Evolutionary conservation across 2,113 vertebrate species (phyloP).

Genomic region (Gallinago paraguaiae): DNA sequence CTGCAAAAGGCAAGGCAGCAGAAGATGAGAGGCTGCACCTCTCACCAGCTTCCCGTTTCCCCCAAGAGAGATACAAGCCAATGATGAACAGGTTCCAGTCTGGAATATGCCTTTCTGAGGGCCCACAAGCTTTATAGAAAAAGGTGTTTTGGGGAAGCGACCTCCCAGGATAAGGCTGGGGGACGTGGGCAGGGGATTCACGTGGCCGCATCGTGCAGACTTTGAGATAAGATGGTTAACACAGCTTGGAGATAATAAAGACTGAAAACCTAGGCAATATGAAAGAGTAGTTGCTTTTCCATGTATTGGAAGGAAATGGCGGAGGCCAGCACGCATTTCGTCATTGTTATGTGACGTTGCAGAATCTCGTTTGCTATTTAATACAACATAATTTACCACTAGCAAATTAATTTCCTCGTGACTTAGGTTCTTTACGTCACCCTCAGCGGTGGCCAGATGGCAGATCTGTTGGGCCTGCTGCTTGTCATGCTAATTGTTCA

Average conservation of each 20-base stretch:
- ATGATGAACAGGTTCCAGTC: background rate
- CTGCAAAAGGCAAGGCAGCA: background rate
- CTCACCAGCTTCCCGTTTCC: accelerated
- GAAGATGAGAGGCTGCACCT: background rate
- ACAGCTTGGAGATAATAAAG: background rate
- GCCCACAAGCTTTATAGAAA: background rate
- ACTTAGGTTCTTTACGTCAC: background rate
- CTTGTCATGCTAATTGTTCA: background rate
- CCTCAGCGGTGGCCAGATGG: constrained; percentile 9
- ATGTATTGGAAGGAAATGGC: background rate
- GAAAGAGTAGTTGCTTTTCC: background rate
- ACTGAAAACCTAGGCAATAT: background rate
- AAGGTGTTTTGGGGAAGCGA: background rate
- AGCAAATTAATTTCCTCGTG: background rate
- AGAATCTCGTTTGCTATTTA: background rate
- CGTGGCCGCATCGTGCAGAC: background rate
- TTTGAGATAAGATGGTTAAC: background rate
- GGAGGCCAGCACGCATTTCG: background rate
- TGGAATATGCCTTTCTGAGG: background rate
- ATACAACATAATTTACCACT: background rate
- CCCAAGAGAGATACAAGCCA: background rate
- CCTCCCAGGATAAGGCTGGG: background rate
- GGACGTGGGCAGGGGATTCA: accelerated
- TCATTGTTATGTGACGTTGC: background rate
- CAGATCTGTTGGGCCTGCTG: constrained; percentile 6